Conservation (phyloP, 2,113 vertebrate genomes). For the Indri indri region DNA sequence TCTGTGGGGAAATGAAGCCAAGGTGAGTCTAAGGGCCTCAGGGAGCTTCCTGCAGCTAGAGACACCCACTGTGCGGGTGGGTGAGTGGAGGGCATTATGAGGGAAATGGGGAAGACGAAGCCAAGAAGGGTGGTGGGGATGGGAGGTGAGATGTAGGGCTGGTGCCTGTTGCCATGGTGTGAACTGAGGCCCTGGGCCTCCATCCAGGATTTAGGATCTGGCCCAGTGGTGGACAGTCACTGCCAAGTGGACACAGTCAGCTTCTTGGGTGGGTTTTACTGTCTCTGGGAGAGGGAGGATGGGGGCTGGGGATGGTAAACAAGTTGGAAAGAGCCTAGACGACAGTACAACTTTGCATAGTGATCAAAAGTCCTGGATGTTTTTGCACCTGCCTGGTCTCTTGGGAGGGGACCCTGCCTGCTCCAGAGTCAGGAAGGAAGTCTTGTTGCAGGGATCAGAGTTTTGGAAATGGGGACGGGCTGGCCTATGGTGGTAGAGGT, state of each 20-base stretch:
- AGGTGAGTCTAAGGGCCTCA: background rate
- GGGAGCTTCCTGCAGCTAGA: background rate
- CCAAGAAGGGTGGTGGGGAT: background rate
- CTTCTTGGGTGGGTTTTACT: conserved; percentile 72
- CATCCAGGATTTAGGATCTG: conserved; percentile 66
- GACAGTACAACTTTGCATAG: background rate
- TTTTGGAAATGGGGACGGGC: background rate
- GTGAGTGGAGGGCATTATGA: background rate
- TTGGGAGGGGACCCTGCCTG: background rate
- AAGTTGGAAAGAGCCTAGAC: conserved; percentile 20
- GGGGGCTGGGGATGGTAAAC: background rate
- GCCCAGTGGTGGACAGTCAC: conserved; percentile 15
- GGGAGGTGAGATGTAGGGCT: background rate
- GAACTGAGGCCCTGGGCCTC: conserved; percentile 57
- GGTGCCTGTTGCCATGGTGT: conserved; percentile 56
- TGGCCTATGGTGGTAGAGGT: background rate
- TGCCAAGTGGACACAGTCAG: conserved; percentile 68
- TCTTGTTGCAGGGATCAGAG: background rate
- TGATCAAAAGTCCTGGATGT: background rate
- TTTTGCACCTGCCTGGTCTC: background rate
- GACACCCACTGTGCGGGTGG: too few species aligned
- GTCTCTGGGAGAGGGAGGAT: conserved; percentile 21
- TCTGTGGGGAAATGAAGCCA: background rate
- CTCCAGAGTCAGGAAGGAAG: background rate
- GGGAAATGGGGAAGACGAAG: background rate